Evolutionary conservation across 2,888 invertebrate species (phyloP), one percentile per base, ranked within the genome.

Genomic region (Phytoseiulus persimilis): DNA sequence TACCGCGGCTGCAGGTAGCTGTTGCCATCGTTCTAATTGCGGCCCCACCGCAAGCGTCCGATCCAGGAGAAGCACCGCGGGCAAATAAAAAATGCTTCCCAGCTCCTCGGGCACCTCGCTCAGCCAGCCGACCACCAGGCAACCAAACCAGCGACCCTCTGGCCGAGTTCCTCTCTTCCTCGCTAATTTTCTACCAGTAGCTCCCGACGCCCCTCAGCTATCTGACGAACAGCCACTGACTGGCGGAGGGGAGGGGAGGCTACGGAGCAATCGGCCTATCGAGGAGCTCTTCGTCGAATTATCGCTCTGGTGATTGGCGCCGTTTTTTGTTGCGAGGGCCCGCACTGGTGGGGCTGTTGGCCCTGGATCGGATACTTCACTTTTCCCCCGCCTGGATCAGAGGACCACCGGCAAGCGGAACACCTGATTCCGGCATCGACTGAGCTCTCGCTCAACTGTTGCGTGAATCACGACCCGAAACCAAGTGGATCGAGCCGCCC

Each of bases 261-360:
- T 18, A 23, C 65, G 5, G 18, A 18, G 65, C 65, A 65, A 65
- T 65, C 65, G 65, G 65, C 65, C 65, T 65, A 65, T 65, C 65
- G 65, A 28, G 28, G 65, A 65, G 65, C 65, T 65, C 65, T 65
- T 65, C 65, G 65, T 87, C 39, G 87, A 39, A 87, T 87, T 87
- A 87, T 87, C 87, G 87, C 87, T 32, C 45, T n/a, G 45, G 87
- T 87, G 87, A 87, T 87, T 45, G 87, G 32, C 87, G 87, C 45
- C 32, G 87, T 87, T 87, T 87, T 83, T 87, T 23, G 65, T 46
- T 14, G 46, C 14, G 46, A 6, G 46, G 46, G 46, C 6, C 14
- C 46, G 46, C 46, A 11, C 14, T 14, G 46, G 46, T 46, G 6
- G 46, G 46, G 46, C 65, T 28, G 65, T 65, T 65, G 11, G 28